Evolutionary conservation across 2,113 vertebrate genomes (phyloP), one percentile per base, ranked within the genome.

Genomic region (Cavia aperea): DNA sequence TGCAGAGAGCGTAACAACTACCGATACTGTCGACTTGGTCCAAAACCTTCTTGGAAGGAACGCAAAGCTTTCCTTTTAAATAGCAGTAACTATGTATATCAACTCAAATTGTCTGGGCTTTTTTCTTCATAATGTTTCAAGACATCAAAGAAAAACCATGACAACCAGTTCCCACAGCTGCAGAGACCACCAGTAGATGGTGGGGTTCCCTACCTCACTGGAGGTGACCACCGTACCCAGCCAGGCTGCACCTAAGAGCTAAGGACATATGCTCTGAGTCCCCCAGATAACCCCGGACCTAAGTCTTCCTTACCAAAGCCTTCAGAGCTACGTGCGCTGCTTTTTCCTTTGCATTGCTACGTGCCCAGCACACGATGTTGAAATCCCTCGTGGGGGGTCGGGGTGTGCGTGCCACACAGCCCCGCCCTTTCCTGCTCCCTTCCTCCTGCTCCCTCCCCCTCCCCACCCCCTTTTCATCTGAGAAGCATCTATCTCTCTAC

Each of bases 271-370:
- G 65, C 36, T 85, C 72, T 29, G 16, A n/a, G 14, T 84, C 68
- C 63, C 82, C 87, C 83, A 84, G 63, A 60, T 5, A 83, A 13
- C 39, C n/a, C 36, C 73, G 49, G 51, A 10, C 60, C 39, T 73
- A 91, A 94, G 6, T 24, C 15, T 56, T 46, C n/a, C 31, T 54
- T 15, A 82, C 49, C 77, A 94, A 92, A 95, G 79, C 63, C 82
- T 79, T 83, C 51, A 72, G 77, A 90, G 66, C 51, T 84, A 66
- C 12, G 11, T 66, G 65, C 60, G 72, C 11, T 83, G 90, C 54
- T 70, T 88, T 26, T 15, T 75, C 13, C 43, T 77, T 31, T 16
- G 2, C 14, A 49, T 7, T 14, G 3, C 6, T 15, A 15, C 43
- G 15, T 8, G 73, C 43, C 29, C 43, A 16, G 43, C 14, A 15